A percentile compares a stretch with the other conserved stretches of the same genome.
Evolutionary conservation across 2,113 vertebrate genomes (phyloP).

Genomic region (Pelecanoides urinatrix): DNA sequence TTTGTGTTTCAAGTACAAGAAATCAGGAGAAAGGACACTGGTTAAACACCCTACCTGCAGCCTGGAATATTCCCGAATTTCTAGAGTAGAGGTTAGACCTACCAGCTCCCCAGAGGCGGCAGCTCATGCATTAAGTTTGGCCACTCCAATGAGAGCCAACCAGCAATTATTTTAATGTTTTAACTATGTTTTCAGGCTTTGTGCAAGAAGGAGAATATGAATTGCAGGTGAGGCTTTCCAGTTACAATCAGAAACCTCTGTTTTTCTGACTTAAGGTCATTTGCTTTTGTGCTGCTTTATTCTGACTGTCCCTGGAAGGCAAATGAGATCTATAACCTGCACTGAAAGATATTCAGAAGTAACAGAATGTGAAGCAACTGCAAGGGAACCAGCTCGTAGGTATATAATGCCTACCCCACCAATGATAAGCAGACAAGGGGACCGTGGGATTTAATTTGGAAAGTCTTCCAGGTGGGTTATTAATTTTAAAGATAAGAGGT

Average conservation of each 20-base stretch:
- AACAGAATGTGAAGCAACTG: conserved; percentile 32
- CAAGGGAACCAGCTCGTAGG: neutral
- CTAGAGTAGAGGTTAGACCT: conserved; percentile 11
- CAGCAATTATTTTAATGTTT: conserved; percentile 54
- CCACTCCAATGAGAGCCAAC: neutral
- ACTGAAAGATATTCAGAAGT: conserved; percentile 52
- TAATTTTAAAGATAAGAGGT: conserved; percentile 51
- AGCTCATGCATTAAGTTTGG: conserved; percentile 32
- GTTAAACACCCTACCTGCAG: conserved; percentile 29
- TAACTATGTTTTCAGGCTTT: conserved; percentile 59
- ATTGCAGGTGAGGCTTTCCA: conserved; percentile 47
- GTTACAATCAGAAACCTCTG: conserved; percentile 43
- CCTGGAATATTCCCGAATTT: conserved; percentile 5
- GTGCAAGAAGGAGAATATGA: conserved; percentile 45
- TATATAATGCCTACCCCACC: neutral
- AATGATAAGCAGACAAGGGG: neutral
- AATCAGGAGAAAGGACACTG: conserved; percentile 9
- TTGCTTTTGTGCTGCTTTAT: conserved; percentile 59
- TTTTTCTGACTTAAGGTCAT: conserved; percentile 61
- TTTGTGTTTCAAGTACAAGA: neutral
- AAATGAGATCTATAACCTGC: conserved; percentile 59
- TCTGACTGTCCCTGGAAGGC: conserved; percentile 60
- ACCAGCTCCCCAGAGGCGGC: neutral
- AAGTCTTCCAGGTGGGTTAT: neutral
- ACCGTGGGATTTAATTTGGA: neutral